Percentiles rank a stretch among this genome's conserved stretches.
Conservation (phyloP, 2,888 invertebrate genomes). For the Operophtera brumata region DNA sequence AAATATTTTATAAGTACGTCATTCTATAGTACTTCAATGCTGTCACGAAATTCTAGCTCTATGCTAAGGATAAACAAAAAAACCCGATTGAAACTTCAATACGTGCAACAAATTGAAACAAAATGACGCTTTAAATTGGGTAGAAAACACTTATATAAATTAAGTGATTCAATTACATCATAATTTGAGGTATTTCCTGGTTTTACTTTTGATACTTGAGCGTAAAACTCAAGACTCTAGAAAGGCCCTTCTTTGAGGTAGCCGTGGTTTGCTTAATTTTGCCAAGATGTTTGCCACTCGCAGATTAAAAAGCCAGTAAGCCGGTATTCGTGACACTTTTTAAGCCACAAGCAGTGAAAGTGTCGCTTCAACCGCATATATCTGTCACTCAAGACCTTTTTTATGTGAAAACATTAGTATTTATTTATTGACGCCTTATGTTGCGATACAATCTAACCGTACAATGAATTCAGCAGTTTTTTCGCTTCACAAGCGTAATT, state of each 20-base stretch:
- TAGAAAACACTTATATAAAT: too few species aligned
- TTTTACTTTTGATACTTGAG: neutral
- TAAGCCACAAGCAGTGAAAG: constrained; percentile 72
- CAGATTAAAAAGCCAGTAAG: neutral
- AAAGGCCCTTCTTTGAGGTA: neutral
- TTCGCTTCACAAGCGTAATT: neutral
- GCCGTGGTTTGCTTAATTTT: neutral
- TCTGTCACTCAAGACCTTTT: constrained; percentile 41
- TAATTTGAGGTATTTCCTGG: constrained; percentile 12
- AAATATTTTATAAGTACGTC: too few species aligned
- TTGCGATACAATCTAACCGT: constrained; percentile 1
- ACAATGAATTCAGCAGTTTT: constrained; percentile 7
- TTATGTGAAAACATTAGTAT: constrained; percentile 7
- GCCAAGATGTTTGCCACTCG: neutral
- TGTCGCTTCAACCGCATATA: constrained; percentile 51
- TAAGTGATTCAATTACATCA: neutral
- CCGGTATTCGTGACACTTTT: constrained; percentile 18
- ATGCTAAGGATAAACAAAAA: too few species aligned
- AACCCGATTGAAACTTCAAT: too few species aligned
- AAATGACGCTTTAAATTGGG: too few species aligned
- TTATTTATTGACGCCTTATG: neutral
- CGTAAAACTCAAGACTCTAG: too few species aligned
- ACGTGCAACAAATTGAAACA: too few species aligned
- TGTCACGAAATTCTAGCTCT: too few species aligned
- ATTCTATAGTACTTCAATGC: too few species aligned